Base-by-base conservation (phyloP, 2,888 invertebrate genomes). In the Odontothrips loti region DNA sequence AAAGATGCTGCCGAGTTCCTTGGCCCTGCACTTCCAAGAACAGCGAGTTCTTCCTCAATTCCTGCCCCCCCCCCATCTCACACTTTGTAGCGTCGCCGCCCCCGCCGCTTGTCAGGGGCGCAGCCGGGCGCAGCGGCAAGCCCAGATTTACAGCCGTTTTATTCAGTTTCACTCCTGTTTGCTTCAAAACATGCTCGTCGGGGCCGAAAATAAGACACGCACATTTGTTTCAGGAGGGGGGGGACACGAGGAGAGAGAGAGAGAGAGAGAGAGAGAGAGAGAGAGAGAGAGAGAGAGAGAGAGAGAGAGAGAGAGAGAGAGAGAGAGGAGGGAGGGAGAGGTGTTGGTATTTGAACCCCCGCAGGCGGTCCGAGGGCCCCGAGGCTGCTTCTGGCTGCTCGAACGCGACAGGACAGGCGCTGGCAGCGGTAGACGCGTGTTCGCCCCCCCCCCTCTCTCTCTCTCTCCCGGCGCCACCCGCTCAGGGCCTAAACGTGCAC, bases 271-370 rank as follows among this genome's bases (percentile, higher is more conserved):
- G 34, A 63, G 34, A 63, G 58, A 51, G 63, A 63, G 58, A 80
- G 51, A 51, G 63, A 63, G 58, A 48, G 80, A 51, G 51, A 80
- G 58, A 58, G 48, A 80, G 58, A 80, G 58, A 48, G 47, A 80
- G 80, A 48, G 58, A 51, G 80, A 80, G 48, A 29, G 63, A 63
- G 63, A 80, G 80, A 29, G 58, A 58, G 63, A 80, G 51, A 34
- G 58, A 58, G 51, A 80, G 58, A 58, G 63, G 27, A 63, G 63
- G 3, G 17, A 63, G 27, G 15, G 27, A 34, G 43, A 8, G 63
- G 51, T 47, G 23, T 23, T 34, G 80, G 51, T 15, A 48, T 34
- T 17, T 23, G 47, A 23, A n/a, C n/a, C n/a, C n/a, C n/a, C n/a
- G n/a, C n/a, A n/a, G n/a, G n/a, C n/a, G n/a, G n/a, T 23, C 15